Evolutionary conservation across 2,888 invertebrate species (phyloP), one percentile per base, ranked within the genome.

Genomic region (Hypercompe scribonia): DNA sequence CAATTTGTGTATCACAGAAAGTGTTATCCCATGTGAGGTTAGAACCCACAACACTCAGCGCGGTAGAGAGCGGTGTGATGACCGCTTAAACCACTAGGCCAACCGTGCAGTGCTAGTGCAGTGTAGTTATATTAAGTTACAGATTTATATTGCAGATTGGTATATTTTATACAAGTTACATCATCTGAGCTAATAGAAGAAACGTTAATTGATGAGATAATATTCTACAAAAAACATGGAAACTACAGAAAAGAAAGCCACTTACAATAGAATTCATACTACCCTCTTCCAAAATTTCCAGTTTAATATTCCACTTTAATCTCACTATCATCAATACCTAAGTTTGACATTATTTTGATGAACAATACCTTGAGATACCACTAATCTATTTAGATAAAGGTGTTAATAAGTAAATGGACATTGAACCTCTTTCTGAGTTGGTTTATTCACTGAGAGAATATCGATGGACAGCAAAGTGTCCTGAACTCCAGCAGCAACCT

Each of bases 401-500:
- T 24, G 4, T 34, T 10, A 24, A 36, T 11, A 13, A 3, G 36
- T 31, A 18, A 31, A 18, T 31, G 18, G 18, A 18, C 18, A 31
- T 36, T 15, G 3, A n/a, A 91, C 97, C 95, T 97, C 97, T 90
- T 96, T 96, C 75, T 96, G 96, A 15, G 97, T 96, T 18, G 95
- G 96, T 78, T 94, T 90, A 84, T 97, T 97, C 1, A 97, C 95
- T 50, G 94, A 92, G n/a, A 96, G 87, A 63, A 97, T 91, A 80
- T 97, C 96, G 8, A 97, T 95, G 2, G 96, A 96, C 50, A 97
- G 90, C 33, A 97, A 87, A 5, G 96, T 96, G 39, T 96, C 96
- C 85, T 97, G 97, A 0, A 97, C 97, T 28, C 97, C 96, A 66
- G 96, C 96, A 0, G 97, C 96, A 15, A 97, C 97, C 94, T 96